Conservation (phyloP, 2,797 vertebrate species). For the Gymnopithys bicolor region DNA sequence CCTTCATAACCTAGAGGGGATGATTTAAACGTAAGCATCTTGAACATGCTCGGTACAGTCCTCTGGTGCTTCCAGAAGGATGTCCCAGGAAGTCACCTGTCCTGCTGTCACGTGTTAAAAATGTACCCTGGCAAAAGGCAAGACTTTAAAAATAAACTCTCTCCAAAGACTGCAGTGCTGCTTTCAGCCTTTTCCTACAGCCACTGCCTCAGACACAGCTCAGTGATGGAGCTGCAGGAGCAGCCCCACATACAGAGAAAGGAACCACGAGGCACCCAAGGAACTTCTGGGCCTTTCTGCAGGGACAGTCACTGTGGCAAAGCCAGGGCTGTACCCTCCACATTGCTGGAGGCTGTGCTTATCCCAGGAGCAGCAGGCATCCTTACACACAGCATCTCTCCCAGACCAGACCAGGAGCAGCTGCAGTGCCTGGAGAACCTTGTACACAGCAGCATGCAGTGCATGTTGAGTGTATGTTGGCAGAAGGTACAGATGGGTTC, state of each 20-base stretch:
- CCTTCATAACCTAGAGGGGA: neutral
- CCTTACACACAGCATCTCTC: too few relatives aligned
- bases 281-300: too few relatives aligned
- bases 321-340: too few relatives aligned
- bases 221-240: neutral
- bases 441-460: too few relatives aligned
- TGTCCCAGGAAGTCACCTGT: neutral
- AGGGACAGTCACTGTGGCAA: too few relatives aligned
- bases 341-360: too few relatives aligned
- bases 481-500: neutral
- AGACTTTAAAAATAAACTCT: neutral
- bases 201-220: neutral
- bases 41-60: neutral
- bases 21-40: neutral
- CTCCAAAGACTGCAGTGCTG: neutral
- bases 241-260: too few relatives aligned
- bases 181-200: neutral
- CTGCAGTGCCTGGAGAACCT: too few relatives aligned
- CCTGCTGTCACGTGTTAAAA: neutral
- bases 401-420: too few relatives aligned
- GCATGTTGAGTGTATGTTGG: neutral
- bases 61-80: neutral
- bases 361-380: too few relatives aligned
- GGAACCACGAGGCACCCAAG: too few relatives aligned
- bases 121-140: neutral